Percentiles rank a stretch among this genome's conserved stretches.
phyloP scores from a whole-genome alignment of 2,888 invertebrate genomes.

The Hoplodrina ambigua region DNA sequence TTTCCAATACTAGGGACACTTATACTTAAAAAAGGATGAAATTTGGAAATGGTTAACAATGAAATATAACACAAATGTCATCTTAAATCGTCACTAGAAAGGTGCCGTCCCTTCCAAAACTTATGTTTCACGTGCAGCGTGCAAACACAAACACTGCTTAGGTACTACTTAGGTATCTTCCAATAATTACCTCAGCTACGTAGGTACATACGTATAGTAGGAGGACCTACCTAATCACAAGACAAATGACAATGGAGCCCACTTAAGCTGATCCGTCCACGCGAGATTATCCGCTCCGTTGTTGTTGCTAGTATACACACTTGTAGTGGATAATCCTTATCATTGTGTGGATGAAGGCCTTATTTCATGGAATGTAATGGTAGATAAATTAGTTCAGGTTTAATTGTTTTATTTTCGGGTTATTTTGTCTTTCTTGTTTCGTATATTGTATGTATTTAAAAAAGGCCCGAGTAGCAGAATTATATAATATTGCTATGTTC shows the following conservation, averaged over 20 bases:
- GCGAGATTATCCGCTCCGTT: constrained; percentile 65
- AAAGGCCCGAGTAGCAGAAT: too few species aligned
- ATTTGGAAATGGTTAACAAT: too few species aligned
- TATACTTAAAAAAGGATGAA: too few species aligned
- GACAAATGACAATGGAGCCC: constrained; percentile 69
- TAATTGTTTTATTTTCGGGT: constrained; percentile 32
- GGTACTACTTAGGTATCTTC: constrained; percentile 31
- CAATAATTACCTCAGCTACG: constrained; percentile 52
- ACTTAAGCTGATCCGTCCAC: constrained; percentile 70
- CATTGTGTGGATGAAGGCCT: constrained; percentile 42
- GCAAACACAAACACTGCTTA: constrained; percentile 22
- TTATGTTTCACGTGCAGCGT: not conserved
- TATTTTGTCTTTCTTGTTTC: not conserved
- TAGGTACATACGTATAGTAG: constrained; percentile 32
- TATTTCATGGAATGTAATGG: constrained; percentile 31
- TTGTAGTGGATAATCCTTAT: constrained; percentile 46
- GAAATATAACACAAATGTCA: too few species aligned
- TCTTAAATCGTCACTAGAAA: too few species aligned
- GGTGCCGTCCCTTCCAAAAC: not conserved
- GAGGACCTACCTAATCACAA: constrained; percentile 65
- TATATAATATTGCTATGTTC: not conserved
- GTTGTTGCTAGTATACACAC: constrained; percentile 50
- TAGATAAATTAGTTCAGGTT: constrained; percentile 18
- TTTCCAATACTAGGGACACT: too few species aligned
- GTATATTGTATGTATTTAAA: not conserved